Conservation (phyloP, 2,888 invertebrate species). For the Diplazon laetatorius region DNA sequence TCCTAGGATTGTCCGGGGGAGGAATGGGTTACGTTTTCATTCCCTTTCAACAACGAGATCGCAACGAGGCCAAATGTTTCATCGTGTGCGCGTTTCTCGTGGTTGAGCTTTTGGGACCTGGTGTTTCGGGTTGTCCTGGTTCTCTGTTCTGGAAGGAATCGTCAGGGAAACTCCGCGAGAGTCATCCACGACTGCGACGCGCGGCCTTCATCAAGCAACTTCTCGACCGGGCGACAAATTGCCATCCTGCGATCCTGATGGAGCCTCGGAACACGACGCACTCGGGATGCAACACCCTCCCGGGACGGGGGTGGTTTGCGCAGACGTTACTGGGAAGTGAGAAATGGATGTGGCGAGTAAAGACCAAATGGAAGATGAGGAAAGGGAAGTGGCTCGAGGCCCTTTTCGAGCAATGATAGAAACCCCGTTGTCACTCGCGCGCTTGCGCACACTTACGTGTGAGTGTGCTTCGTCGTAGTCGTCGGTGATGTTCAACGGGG, state of each 20-base stretch:
- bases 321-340: slow-evolving; percentile 27
- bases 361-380: neutral
- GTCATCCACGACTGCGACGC: slow-evolving; percentile 35
- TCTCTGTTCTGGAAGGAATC: slow-evolving; percentile 30
- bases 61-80: slow-evolving; percentile 4
- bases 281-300: slow-evolving; percentile 25
- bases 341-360: slow-evolving; percentile 14
- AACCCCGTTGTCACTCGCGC: slow-evolving; percentile 9
- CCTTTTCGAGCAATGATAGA: neutral
- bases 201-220: slow-evolving; percentile 73
- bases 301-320: neutral
- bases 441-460: no score
- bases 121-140: slow-evolving; percentile 8
- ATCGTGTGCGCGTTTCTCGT: neutral
- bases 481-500: neutral
- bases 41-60: slow-evolving; percentile 26
- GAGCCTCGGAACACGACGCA: slow-evolving; percentile 50
- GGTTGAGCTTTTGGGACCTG: neutral
- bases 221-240: slow-evolving; percentile 75
- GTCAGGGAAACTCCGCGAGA: slow-evolving; percentile 56
- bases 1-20: no score
- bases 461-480: neutral
- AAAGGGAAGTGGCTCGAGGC: neutral
- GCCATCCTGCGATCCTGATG: slow-evolving; percentile 66
- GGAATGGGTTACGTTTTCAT: neutral